phyloP scores from a whole-genome alignment of 2,113 vertebrate species.

The Drymodes brunneopygia region DNA sequence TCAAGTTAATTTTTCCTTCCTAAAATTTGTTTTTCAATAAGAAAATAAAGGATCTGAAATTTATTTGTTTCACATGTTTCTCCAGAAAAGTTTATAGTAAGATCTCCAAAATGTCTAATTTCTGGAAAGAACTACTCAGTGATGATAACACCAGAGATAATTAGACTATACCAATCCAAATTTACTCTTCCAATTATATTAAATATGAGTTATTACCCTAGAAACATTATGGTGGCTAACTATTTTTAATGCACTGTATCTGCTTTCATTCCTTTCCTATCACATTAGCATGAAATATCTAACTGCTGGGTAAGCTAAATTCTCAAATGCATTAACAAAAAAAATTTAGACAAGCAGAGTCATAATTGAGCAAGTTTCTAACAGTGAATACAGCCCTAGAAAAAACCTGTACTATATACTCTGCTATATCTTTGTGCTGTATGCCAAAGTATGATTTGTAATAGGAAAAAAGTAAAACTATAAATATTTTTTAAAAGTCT shows the following conservation, averaged over 20 bases:
- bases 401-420: not conserved
- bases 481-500: not conserved
- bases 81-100: not conserved
- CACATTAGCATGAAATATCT: not conserved
- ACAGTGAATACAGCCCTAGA: not conserved
- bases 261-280: not conserved
- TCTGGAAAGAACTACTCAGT: not conserved
- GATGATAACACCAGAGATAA: not conserved
- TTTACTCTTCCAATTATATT: not conserved
- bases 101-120: not conserved
- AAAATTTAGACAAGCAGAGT: not conserved
- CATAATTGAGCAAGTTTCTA: not conserved
- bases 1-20: not conserved
- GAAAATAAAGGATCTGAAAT: not conserved
- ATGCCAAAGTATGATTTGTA: not conserved
- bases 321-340: not conserved
- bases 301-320: not conserved
- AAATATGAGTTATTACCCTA: not conserved
- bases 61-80: not conserved
- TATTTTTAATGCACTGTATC: not conserved
- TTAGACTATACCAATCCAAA: not conserved
- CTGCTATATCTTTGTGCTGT: not conserved
- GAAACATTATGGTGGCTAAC: not conserved
- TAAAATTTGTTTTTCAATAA: not conserved
- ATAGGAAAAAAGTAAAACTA: not conserved